phyloP scores from a whole-genome alignment of 1,140 invertebrate genomes.

The Lepeophtheirus salmonis region DNA sequence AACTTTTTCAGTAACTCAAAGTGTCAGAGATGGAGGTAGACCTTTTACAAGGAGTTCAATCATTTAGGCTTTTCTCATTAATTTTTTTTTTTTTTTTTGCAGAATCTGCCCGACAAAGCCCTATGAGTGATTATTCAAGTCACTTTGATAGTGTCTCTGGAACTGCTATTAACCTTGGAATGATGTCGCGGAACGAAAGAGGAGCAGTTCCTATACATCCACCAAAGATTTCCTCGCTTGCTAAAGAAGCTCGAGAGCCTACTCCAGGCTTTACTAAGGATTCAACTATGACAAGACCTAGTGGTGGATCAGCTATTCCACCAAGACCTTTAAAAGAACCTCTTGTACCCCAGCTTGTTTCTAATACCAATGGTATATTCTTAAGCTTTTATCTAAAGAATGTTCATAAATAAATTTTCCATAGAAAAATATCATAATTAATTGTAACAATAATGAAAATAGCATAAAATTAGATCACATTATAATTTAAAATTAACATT shows the following conservation, averaged over 20 bases:
- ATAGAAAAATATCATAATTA: not conserved
- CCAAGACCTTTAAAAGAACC: not conserved
- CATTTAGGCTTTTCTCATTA: not conserved
- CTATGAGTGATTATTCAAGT: slow-evolving; percentile 17
- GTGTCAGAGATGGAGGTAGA: slow-evolving; percentile 49
- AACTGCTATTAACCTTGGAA: slow-evolving; percentile 16
- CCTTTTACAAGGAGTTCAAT: not conserved
- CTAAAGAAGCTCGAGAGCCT: not conserved
- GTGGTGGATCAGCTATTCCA: not conserved
- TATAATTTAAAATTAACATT: no score
- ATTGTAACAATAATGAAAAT: not conserved
- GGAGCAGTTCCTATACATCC: not conserved
- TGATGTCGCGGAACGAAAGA: not conserved
- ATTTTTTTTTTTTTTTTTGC: slow-evolving; percentile 3
- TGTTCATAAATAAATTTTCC: not conserved
- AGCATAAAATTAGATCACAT: not conserved
- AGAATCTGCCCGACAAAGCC: slow-evolving; percentile 18
- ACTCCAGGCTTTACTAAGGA: slow-evolving; percentile 11
- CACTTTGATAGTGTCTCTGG: slow-evolving; percentile 18
- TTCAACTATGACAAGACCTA: slow-evolving; percentile 8
- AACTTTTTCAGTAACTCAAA: slow-evolving; percentile 75
- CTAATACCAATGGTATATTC: not conserved
- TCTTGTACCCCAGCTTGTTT: not conserved
- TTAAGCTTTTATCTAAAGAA: not conserved
- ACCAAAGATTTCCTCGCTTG: slow-evolving; percentile 9